These are phyloP conservation scores for Petrocephalus sullivani DNA, from an alignment of 2,797 vertebrate genomes.

Conservation along the genomic window DNA sequence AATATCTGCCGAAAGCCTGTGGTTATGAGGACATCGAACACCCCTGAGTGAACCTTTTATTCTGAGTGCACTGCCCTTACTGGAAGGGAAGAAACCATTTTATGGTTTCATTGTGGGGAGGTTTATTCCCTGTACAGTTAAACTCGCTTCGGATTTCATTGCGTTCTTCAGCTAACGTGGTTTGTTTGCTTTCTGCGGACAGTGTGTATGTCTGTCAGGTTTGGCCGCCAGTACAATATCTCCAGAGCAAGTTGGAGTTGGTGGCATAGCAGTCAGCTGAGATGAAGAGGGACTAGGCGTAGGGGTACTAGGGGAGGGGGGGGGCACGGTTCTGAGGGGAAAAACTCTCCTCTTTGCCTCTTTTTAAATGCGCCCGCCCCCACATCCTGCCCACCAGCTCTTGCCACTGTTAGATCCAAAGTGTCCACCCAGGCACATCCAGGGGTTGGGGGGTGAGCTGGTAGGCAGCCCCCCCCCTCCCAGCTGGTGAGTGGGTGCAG, in stretches of 20 bases:
- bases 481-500: neutral
- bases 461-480: neutral
- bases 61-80: slow-evolving; percentile 1
- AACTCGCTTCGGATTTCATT: neutral
- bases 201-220: neutral
- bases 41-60: neutral
- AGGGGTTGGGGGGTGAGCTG: neutral
- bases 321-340: neutral
- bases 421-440: neutral
- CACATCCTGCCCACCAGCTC: neutral
- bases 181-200: neutral
- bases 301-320: neutral
- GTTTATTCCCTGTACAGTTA: neutral
- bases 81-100: neutral
- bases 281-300: neutral
- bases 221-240: neutral
- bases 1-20: neutral
- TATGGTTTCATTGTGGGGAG: neutral
- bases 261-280: neutral
- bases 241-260: neutral
- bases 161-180: neutral
- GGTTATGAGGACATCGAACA: neutral
- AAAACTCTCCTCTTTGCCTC: neutral
- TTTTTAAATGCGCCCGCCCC: neutral
- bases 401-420: neutral